These are phyloP conservation scores for Leucopsar rothschildi DNA, from an alignment of 2,113 vertebrate species.

Conservation along the genomic window DNA sequence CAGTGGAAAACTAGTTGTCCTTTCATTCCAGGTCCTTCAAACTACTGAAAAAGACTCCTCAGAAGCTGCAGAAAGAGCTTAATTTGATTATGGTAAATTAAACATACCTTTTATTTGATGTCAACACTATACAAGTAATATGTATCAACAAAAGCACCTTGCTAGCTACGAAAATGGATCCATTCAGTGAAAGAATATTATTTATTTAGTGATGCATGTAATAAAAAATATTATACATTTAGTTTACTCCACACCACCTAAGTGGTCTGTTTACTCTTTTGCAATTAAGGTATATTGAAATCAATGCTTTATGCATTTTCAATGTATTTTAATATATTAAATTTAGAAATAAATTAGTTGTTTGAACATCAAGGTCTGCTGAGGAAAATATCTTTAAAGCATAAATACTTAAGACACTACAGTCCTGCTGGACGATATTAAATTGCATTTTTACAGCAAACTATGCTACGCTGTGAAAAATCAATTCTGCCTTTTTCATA, in stretches of 20 bases:
- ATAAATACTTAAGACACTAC: background rate
- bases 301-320: background rate
- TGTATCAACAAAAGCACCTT: background rate
- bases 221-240: background rate
- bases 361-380: background rate
- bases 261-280: background rate
- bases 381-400: background rate
- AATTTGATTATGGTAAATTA: background rate
- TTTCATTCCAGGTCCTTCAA: background rate
- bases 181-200: background rate
- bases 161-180: background rate
- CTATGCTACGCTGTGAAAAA: background rate
- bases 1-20: background rate
- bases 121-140: background rate
- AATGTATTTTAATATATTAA: background rate
- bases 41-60: background rate
- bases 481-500: background rate
- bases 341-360: background rate
- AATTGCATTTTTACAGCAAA: background rate
- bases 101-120: background rate
- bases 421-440: background rate
- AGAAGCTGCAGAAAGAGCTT: background rate
- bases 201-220: background rate
- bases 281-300: background rate
- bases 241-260: background rate